These are phyloP conservation scores for Chironomus riparius DNA, from an alignment of 2,888 invertebrate species.

Conservation along the genomic window DNA sequence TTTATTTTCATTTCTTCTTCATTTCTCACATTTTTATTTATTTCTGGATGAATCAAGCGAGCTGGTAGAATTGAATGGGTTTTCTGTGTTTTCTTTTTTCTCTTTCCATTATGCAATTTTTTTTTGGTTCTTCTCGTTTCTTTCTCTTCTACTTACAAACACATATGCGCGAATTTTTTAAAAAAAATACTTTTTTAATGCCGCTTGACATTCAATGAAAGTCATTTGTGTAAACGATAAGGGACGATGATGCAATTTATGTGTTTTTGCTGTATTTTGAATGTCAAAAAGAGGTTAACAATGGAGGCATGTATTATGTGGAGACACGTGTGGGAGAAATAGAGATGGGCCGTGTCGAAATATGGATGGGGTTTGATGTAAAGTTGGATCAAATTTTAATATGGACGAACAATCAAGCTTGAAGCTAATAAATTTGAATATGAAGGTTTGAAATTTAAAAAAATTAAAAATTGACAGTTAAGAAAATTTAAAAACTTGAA, in stretches of 20 bases:
- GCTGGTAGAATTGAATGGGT: not conserved
- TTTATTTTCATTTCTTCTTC: not conserved
- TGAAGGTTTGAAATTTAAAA: no score
- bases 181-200: not conserved
- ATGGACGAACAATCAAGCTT: no score
- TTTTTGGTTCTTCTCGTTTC: not conserved
- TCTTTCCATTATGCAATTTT: not conserved
- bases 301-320: not conserved
- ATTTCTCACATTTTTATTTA: not conserved
- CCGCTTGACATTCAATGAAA: slow-evolving; percentile 2
- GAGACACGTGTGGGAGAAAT: no score
- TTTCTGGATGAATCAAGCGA: no score
- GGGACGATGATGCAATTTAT: not conserved
- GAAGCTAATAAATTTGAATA: no score
- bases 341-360: no score
- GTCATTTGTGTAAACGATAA: not conserved
- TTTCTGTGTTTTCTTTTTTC: not conserved
- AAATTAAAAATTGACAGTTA: no score
- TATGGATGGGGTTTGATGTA: no score
- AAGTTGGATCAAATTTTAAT: no score
- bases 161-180: not conserved
- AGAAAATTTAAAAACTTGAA: no score
- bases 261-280: not conserved
- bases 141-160: not conserved
- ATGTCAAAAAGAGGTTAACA: not conserved